Base-by-base conservation (phyloP, 2,113 vertebrate species). In the Pomatostomus ruficeps region DNA sequence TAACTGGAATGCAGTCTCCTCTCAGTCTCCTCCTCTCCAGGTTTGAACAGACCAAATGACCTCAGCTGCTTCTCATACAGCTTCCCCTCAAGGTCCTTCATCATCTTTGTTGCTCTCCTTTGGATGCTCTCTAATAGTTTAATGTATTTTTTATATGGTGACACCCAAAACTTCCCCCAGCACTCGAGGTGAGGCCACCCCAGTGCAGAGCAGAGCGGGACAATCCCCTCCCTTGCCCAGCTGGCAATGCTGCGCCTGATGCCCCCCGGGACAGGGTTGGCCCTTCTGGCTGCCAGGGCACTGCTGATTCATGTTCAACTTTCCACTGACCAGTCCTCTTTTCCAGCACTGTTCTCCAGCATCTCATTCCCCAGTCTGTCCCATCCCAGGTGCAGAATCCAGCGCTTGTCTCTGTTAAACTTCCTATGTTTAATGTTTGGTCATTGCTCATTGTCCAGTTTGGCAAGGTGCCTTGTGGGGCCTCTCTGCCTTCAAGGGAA, bases 221-320 rank as follows among this genome's bases (percentile, higher is more conserved):
- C 28, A 51, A 81, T 66, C 51, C 29, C 31, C 59, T 66, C 19
- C 45, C 52, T 51, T 10, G 23, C 33, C 51, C 0, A 0, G 45
- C 12, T 80, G 48, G 12, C 0, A 0, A 36, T 58, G 58, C 49
- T 88, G 51, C 1, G 0, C 26, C 67, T 66, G 59, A n/a, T 52
- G 16, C 0, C 5, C 46, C 35, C 33, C 23, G 24, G 36, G 23
- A 2, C 33, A 65, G 1, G 1, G 12, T 0, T 80, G 43, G 2
- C 51, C 10, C 59, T 45, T 10, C 51, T 73, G 36, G 58, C 43
- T 80, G 29, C 51, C 76, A 36, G 51, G 43, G 33, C 36, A 25
- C 43, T 52, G 45, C 43, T 73, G 59, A 6, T 15, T 58, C 26
- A 1, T 7, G 1, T 24, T 13, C 43, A 33, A 1, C 36, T 80